Percentiles rank a stretch among this genome's conserved stretches.
phyloP scores from a whole-genome alignment of 1,140 invertebrate genomes.

The Grapholita molesta region DNA sequence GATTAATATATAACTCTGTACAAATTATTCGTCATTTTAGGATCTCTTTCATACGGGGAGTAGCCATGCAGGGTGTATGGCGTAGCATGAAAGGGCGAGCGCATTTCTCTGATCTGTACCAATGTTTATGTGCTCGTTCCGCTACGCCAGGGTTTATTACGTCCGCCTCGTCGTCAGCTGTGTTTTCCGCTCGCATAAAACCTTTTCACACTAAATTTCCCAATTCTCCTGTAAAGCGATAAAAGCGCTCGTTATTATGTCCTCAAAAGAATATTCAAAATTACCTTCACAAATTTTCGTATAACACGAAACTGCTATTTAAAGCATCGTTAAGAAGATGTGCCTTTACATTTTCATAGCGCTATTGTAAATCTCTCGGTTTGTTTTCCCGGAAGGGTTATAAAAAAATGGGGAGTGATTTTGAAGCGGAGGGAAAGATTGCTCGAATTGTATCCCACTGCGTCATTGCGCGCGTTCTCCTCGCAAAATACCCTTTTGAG shows the following conservation, averaged over 20 bases:
- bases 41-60: not conserved
- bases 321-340: not conserved
- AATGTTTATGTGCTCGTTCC: constrained; percentile 46
- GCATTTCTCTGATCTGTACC: not conserved
- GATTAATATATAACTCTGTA: not conserved
- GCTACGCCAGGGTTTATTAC: constrained; percentile 54
- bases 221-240: constrained; percentile 31
- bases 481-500: constrained; percentile 64
- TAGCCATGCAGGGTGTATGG: not conserved
- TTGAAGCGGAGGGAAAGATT: constrained; percentile 36
- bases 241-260: constrained; percentile 28
- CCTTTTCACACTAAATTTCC: constrained; percentile 54
- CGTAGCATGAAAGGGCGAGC: not conserved
- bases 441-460: constrained; percentile 39
- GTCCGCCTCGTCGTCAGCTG: constrained; percentile 40
- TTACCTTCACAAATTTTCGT: not conserved
- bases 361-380: constrained; percentile 14
- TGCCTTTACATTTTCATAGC: constrained; percentile 19
- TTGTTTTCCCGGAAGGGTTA: constrained; percentile 23
- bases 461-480: constrained; percentile 47
- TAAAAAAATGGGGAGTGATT: constrained; percentile 40
- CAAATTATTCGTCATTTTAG: not conserved
- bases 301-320: not conserved
- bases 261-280: constrained; percentile 3
- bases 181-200: constrained; percentile 46